Evolutionary conservation across 2,888 invertebrate species (phyloP), one percentile per base, ranked within the genome.

Genomic region (Epinotia ramella): DNA sequence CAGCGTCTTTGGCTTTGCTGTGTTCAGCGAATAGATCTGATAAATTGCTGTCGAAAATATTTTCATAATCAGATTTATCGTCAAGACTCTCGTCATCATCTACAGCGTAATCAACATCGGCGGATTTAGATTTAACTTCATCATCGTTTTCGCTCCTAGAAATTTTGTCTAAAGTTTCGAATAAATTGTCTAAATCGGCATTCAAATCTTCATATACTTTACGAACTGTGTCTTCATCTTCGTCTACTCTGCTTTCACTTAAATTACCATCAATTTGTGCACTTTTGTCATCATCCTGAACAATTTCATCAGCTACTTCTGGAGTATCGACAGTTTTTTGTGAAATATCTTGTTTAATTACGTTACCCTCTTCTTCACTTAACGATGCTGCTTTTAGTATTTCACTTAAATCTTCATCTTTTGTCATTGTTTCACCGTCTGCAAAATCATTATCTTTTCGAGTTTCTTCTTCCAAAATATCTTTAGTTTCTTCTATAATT

Each of bases 101-200:
- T 5, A 67, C 67, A 57, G 76, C 76, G 20, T 78, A 72, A 57
- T 73, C 73, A 13, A 84, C 75, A 40, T 79, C 77, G 40, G 77
- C 73, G 13, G 73, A 56, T 12, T 79, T 73, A 66, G 40, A 18
- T 46, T 73, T 70, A 20, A 78, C 68, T 13, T 78, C 77, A 7
- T 80, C 79, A 13, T 80, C 76, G 11, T 81, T 77, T 5, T 81
- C 74, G 9, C 75, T 77, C 16, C 83, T 81, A 18, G 78, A 80
- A 12, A 92, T 81, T 80, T 91, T 89, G 13, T 86, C 81, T 70
- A 87, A 79, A 16, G 88, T 89, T 68, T 86, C 86, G 73, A 88
- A 84, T 40, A 93, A 78, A 73, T 86, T 84, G 18, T 86, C 84
- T 49, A 92, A 84, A 78, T 93, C 89, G 20, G 82, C 83, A 76